A percentile compares a stretch with the other conserved stretches of the same genome.
Evolutionary conservation across 92 coral and sea anemone species (phyloP).

Genomic region (Pocillopora grandis): DNA sequence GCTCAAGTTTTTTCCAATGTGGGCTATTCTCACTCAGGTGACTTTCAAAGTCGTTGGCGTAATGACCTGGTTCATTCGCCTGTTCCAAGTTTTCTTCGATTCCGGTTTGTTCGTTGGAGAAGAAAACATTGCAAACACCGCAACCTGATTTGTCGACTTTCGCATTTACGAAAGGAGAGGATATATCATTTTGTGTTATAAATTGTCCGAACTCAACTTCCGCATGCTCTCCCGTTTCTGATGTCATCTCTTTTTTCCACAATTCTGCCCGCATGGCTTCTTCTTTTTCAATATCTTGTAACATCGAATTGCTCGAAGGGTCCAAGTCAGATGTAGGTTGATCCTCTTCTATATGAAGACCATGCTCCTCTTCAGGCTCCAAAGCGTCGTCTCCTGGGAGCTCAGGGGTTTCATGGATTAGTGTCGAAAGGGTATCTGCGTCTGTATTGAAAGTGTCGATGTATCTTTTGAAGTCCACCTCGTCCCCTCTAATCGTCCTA

Average conservation of each 20-base stretch:
- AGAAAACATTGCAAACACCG: not conserved
- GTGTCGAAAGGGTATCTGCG: not conserved
- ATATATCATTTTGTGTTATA: not conserved
- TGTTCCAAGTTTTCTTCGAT: too few species aligned
- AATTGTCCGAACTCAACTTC: not conserved
- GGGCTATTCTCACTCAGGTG: not conserved
- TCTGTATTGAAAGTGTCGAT: conserved; percentile 35
- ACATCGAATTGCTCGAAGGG: not conserved
- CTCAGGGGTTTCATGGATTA: not conserved
- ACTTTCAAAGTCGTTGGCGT: not conserved
- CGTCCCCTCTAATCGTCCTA: not conserved
- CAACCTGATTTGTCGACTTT: not conserved
- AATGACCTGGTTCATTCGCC: not conserved
- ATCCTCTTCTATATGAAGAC: not conserved
- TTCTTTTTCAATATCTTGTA: not conserved
- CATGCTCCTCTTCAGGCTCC: not conserved
- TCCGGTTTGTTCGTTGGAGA: not conserved
- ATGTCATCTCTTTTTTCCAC: not conserved
- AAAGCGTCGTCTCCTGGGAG: not conserved
- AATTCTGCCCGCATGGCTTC: not conserved
- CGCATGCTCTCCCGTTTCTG: not conserved
- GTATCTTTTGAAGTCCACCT: conserved; percentile 28
- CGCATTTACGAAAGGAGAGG: too few species aligned
- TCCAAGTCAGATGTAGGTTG: not conserved
- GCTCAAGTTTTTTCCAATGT: not conserved